Conservation (phyloP, 2,797 vertebrate species). For the Tenualosa ilisha region DNA sequence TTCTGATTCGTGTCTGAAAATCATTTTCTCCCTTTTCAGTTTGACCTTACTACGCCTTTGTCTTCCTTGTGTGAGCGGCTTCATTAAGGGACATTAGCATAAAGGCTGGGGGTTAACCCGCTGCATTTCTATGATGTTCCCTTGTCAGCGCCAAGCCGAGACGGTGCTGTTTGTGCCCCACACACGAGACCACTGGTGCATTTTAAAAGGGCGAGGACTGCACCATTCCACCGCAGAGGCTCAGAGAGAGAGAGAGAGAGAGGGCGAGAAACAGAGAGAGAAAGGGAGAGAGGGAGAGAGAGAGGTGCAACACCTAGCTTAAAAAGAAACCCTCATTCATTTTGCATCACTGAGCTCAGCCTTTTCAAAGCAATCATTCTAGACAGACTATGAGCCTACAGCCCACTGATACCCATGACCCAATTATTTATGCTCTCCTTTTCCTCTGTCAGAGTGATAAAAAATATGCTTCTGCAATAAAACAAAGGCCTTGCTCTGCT, state of each 20-base stretch:
- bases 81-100: constrained; percentile 73
- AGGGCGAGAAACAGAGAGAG: background rate
- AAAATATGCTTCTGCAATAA: constrained; percentile 27
- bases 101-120: constrained; percentile 50
- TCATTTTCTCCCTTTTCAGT: constrained; percentile 65
- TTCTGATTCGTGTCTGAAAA: constrained; percentile 73
- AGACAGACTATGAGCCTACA: constrained; percentile 65
- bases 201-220: constrained; percentile 50
- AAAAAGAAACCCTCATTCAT: constrained; percentile 66
- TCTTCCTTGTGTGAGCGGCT: constrained; percentile 68
- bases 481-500: background rate
- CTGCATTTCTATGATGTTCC: constrained; percentile 61
- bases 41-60: constrained; percentile 69
- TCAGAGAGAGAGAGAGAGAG: background rate
- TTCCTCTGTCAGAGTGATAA: constrained; percentile 62
- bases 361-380: constrained; percentile 46
- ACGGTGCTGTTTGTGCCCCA: constrained; percentile 36
- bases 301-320: constrained; percentile 55
- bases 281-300: background rate
- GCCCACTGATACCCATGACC: constrained; percentile 74
- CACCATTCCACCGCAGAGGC: background rate
- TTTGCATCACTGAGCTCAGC: constrained; percentile 60
- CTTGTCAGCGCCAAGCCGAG: constrained; percentile 54
- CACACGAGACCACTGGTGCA: constrained; percentile 49
- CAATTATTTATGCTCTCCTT: constrained; percentile 69